Conservation (phyloP, 2,797 vertebrate genomes). For the Malacoctenus gilli region DNA sequence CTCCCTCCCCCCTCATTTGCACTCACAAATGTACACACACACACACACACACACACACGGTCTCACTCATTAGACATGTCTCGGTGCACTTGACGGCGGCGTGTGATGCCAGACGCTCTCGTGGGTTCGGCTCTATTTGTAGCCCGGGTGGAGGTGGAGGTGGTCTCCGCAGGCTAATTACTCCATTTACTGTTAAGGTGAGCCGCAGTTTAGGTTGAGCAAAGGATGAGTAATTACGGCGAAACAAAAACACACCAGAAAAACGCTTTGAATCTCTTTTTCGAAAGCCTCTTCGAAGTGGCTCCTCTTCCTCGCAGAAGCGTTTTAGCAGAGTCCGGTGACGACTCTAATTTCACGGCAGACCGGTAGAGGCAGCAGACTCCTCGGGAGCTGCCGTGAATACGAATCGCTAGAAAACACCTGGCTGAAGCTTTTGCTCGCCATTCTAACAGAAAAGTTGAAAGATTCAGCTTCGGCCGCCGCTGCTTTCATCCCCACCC, state of each 20-base stretch:
- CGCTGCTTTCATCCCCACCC: too few relatives aligned
- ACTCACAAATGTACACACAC: neutral
- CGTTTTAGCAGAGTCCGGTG: too few relatives aligned
- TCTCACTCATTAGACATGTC: constrained; percentile 45
- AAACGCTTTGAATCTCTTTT: too few relatives aligned
- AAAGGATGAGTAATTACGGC: constrained; percentile 50
- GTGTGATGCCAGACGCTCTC: constrained; percentile 54
- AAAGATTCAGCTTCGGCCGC: too few relatives aligned
- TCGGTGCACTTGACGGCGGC: constrained; percentile 38
- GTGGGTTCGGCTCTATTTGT: constrained; percentile 61
- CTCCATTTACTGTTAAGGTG: constrained; percentile 61
- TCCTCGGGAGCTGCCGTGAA: too few relatives aligned
- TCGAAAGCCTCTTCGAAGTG: too few relatives aligned
- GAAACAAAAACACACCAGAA: constrained; percentile 50
- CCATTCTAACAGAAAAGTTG: too few relatives aligned
- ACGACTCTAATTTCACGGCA: too few relatives aligned
- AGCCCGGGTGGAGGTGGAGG: constrained; percentile 45
- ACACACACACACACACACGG: constrained; percentile 10
- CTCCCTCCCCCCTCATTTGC: neutral
- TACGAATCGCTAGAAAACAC: too few relatives aligned
- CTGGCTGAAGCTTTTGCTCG: too few relatives aligned
- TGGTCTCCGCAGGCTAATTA: constrained; percentile 66
- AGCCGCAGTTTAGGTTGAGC: constrained; percentile 47
- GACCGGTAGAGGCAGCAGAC: too few relatives aligned
- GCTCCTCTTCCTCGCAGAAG: too few relatives aligned